Evolutionary conservation across 1,140 invertebrate species (phyloP).

Genomic region (Sinonovacula constricta): DNA sequence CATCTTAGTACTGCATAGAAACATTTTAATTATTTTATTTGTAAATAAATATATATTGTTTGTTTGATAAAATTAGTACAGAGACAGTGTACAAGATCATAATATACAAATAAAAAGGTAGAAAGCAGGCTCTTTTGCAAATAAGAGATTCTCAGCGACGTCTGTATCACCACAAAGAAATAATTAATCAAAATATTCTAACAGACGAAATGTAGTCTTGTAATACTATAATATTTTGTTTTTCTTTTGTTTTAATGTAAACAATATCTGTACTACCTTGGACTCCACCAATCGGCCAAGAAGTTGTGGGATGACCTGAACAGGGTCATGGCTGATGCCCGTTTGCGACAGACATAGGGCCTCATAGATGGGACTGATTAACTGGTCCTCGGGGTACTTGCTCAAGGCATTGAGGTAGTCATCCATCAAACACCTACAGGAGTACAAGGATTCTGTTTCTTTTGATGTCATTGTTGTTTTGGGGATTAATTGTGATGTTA

Average conservation of each 20-base stretch:
- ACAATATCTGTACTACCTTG: neutral
- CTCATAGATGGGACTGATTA: slow-evolving; percentile 20
- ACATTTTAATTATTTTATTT: no score
- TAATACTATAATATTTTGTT: neutral
- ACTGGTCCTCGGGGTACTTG: slow-evolving; percentile 7
- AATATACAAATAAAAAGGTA: neutral
- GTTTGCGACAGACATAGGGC: slow-evolving; percentile 36
- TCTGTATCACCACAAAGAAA: neutral
- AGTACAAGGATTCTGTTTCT: neutral
- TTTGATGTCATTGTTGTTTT: no score
- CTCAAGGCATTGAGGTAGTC: slow-evolving; percentile 7
- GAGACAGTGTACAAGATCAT: no score
- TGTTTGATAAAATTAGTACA: no score
- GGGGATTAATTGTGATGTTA: no score
- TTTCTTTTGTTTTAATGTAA: neutral
- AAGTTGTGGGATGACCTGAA: slow-evolving; percentile 33
- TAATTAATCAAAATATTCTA: neutral
- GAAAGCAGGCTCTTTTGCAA: neutral
- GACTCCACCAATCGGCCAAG: slow-evolving; percentile 21
- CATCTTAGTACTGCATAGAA: no score
- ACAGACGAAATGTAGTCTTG: no score
- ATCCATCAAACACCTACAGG: slow-evolving; percentile 9
- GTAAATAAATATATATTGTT: no score
- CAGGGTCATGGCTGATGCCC: slow-evolving; percentile 24
- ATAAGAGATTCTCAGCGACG: neutral